These are phyloP conservation scores for Platycheirus albimanus DNA, from an alignment of 2,888 invertebrate genomes.

Conservation along the genomic window DNA sequence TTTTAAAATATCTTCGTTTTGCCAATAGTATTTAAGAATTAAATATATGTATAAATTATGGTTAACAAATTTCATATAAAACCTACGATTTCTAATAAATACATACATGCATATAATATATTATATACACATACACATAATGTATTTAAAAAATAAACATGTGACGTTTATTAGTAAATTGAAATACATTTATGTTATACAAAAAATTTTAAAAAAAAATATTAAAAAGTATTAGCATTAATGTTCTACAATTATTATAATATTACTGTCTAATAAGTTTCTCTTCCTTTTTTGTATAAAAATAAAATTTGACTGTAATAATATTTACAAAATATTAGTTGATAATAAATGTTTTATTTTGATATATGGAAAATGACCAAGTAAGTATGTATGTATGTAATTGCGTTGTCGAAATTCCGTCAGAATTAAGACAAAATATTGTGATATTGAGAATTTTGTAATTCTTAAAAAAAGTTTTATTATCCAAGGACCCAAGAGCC, in stretches of 20 bases:
- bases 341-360: conserved; percentile 5
- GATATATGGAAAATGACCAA: too few species aligned
- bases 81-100: conserved; percentile 46
- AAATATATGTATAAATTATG: conserved; percentile 1
- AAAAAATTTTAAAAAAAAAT: conserved; percentile 4
- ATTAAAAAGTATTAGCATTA: conserved; percentile 53
- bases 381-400: too few species aligned
- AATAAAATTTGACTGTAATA: conserved; percentile 71
- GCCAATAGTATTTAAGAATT: conserved; percentile 41
- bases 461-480: too few species aligned
- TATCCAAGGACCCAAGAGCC: too few species aligned
- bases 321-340: conserved; percentile 60
- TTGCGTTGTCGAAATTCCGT: too few species aligned
- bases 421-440: too few species aligned
- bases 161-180: conserved; percentile 53
- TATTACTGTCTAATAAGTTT: conserved; percentile 67
- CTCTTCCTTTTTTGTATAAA: conserved; percentile 72
- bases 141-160: too few species aligned
- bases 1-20: conserved; percentile 27
- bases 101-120: conserved; percentile 19
- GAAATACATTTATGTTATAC: conserved; percentile 18
- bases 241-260: conserved; percentile 66
- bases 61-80: conserved; percentile 14
- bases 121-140: conserved; percentile 24
- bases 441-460: too few species aligned